Conservation (phyloP, 2,888 invertebrate species). For the Drosophila fungiperda region DNA sequence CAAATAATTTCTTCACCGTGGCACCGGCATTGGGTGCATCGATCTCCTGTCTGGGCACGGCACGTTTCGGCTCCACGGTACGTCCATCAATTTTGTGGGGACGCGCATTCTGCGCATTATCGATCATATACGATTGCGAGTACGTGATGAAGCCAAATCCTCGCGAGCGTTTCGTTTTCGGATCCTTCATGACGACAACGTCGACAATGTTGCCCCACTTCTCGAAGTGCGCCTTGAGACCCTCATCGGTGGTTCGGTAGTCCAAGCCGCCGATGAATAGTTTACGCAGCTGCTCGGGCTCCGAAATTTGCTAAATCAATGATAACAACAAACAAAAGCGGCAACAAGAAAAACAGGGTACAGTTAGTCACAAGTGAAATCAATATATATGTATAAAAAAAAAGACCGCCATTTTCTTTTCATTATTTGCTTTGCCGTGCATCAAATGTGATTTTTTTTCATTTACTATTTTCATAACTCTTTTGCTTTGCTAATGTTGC, state of each 20-base stretch:
- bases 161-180: conserved; percentile 96
- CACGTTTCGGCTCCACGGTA: conserved; percentile 98
- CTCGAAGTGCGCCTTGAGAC: conserved; percentile 96
- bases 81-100: conserved; percentile 97
- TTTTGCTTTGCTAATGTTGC: background rate
- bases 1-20: conserved; percentile 97
- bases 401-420: conserved; percentile 67
- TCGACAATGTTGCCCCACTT: conserved; percentile 99
- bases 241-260: conserved; percentile 96
- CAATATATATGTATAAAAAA: conserved; percentile 17
- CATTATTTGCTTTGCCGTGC: conserved; percentile 45
- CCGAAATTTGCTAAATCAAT: conserved; percentile 77
- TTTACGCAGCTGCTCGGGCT: conserved; percentile 92
- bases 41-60: conserved; percentile 96
- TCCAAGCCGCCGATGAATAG: conserved; percentile 98
- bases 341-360: conserved; percentile 34
- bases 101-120: conserved; percentile 95
- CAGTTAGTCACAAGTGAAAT: conserved; percentile 63
- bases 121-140: conserved; percentile 96
- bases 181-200: conserved; percentile 98
- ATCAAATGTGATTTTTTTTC: conserved; percentile 20
- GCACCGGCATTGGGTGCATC: conserved; percentile 96
- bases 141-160: conserved; percentile 99
- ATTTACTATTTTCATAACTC: background rate
- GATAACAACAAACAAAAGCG: conserved; percentile 20